A percentile compares a stretch with the other conserved stretches of the same genome.
Evolutionary conservation across 2,797 vertebrate genomes (phyloP).

Genomic region (Girardinus metallicus): DNA sequence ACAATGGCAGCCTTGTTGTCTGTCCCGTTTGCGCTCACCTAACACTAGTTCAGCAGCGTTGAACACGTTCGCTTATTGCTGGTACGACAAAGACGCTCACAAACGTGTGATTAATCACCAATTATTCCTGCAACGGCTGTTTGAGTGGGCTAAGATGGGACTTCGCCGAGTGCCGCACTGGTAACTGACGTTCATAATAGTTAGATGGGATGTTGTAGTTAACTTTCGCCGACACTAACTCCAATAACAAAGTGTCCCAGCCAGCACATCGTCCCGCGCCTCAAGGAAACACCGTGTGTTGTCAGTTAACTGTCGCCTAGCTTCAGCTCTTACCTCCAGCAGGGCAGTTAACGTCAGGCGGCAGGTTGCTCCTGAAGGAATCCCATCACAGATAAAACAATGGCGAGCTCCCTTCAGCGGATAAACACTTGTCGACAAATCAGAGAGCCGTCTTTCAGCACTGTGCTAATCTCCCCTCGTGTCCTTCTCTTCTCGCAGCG

Average conservation of each 20-base stretch:
- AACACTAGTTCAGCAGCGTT: slow-evolving; percentile 70
- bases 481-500: neutral
- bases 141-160: neutral
- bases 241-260: slow-evolving; percentile 3
- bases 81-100: neutral
- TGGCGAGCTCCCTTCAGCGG: slow-evolving; percentile 23
- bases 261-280: neutral
- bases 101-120: neutral
- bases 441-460: neutral
- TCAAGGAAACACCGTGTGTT: neutral
- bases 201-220: slow-evolving; percentile 25
- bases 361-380: slow-evolving; percentile 59
- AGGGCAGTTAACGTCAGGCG: slow-evolving; percentile 32
- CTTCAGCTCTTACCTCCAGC: slow-evolving; percentile 58
- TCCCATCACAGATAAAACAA: slow-evolving; percentile 45
- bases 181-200: slow-evolving; percentile 28
- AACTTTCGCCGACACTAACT: slow-evolving; percentile 58
- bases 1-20: slow-evolving; percentile 87
- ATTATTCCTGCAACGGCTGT: neutral
- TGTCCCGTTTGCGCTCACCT: slow-evolving; percentile 77
- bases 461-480: slow-evolving; percentile 5
- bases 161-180: slow-evolving; percentile 32
- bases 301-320: slow-evolving; percentile 40
- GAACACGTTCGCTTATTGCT: slow-evolving; percentile 35
- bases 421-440: slow-evolving; percentile 36